phyloP scores from a whole-genome alignment of 2,888 invertebrate genomes.

The Rhamnusium bicolor region DNA sequence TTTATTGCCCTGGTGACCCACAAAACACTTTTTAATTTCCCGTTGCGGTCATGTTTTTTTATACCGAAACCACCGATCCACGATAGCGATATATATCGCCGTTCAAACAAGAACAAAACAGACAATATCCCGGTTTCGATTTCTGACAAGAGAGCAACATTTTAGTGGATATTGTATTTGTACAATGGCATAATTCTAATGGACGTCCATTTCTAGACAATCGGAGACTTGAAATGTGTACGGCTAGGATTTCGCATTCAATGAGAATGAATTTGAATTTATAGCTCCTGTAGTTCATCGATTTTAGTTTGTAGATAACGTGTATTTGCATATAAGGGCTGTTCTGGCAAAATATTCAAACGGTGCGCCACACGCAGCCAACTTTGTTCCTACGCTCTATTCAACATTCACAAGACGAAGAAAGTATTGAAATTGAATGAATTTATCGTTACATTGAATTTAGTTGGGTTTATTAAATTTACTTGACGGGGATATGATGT shows the following conservation, averaged over 20 bases:
- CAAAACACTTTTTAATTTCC: neutral
- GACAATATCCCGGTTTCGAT: neutral
- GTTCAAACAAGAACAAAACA: neutral
- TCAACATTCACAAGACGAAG: slow-evolving; percentile 21
- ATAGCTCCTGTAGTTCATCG: slow-evolving; percentile 60
- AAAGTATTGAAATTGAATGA: slow-evolving; percentile 32
- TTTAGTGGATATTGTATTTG: slow-evolving; percentile 22
- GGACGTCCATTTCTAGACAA: slow-evolving; percentile 48
- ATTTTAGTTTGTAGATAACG: slow-evolving; percentile 59
- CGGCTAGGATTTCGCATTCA: slow-evolving; percentile 58
- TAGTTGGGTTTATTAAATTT: neutral
- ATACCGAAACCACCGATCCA: neutral
- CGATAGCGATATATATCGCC: neutral
- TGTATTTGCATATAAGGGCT: slow-evolving; percentile 59
- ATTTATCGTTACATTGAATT: slow-evolving; percentile 20
- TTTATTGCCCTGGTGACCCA: neutral
- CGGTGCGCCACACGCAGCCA: slow-evolving; percentile 37
- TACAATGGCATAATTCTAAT: slow-evolving; percentile 56
- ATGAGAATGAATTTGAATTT: slow-evolving; percentile 60
- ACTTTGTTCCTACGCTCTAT: slow-evolving; percentile 31
- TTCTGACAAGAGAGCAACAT: slow-evolving; percentile 9
- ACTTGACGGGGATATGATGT: neutral
- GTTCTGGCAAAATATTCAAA: slow-evolving; percentile 34
- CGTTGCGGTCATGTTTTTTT: neutral
- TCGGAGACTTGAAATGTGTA: slow-evolving; percentile 55